Evolutionary conservation across 2,888 invertebrate genomes (phyloP).

Genomic region (Macrosoma leucophasiata): DNA sequence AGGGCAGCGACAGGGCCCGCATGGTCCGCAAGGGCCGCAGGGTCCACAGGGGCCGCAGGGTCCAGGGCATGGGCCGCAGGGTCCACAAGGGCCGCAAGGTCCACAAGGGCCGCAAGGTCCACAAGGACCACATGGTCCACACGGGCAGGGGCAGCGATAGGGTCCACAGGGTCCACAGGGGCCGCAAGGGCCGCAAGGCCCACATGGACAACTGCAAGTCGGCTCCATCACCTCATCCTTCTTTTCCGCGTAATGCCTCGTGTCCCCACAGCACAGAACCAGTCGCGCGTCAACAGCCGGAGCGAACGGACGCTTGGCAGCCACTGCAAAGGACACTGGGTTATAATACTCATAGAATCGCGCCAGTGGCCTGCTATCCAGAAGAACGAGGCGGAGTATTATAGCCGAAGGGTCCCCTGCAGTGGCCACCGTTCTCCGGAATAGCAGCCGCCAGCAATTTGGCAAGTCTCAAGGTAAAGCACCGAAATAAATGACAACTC

Average conservation of each 20-base stretch:
- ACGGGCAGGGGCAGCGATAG: conserved; percentile 26
- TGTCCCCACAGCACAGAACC: conserved; percentile 40
- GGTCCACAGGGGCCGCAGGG: conserved; percentile 30
- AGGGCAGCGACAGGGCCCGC: conserved; percentile 32
- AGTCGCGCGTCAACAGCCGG: conserved; percentile 27
- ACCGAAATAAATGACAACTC: too few relatives aligned
- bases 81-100: conserved; percentile 32
- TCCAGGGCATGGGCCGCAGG: conserved; percentile 26
- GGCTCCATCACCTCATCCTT: conserved; percentile 36
- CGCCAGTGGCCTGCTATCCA: conserved; percentile 53
- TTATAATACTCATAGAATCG: conserved; percentile 63
- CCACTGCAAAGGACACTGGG: conserved; percentile 61
- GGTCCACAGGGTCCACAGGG: conserved; percentile 47
- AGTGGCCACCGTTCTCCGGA: conserved; percentile 62
- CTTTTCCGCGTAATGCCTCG: conserved; percentile 37
- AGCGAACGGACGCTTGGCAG: conserved; percentile 28
- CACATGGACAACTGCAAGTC: conserved; percentile 27
- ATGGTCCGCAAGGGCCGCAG: conserved; percentile 28
- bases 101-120: conserved; percentile 34
- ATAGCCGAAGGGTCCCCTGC: conserved; percentile 53
- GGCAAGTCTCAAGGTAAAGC: too few relatives aligned
- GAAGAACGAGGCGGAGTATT: conserved; percentile 65
- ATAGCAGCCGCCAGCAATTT: too few relatives aligned
- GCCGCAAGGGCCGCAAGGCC: conserved; percentile 30
- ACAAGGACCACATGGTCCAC: conserved; percentile 32